These are phyloP conservation scores for Gymnocypris eckloni DNA, from an alignment of 2,797 vertebrate genomes.

Conservation along the genomic window DNA sequence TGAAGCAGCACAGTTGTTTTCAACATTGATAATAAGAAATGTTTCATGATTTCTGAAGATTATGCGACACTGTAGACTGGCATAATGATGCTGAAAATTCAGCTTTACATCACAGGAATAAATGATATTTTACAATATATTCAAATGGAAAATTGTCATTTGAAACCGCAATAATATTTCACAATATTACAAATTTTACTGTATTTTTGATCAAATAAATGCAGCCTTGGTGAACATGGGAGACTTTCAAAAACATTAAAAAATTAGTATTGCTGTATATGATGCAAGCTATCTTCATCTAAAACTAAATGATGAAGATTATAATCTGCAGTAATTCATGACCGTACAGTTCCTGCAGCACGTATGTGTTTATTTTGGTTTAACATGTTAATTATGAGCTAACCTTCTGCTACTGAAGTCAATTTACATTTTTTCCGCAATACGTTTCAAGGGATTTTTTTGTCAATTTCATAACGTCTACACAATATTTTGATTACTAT, in stretches of 20 bases:
- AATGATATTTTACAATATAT: background rate
- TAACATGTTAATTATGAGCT: background rate
- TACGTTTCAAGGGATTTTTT: background rate
- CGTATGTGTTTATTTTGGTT: background rate
- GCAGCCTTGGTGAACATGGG: background rate
- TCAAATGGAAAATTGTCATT: background rate
- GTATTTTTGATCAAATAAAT: background rate
- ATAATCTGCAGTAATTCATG: background rate
- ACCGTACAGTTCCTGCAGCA: background rate
- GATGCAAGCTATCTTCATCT: background rate
- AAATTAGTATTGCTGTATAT: background rate
- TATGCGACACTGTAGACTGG: background rate
- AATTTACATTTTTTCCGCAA: background rate
- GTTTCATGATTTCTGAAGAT: conserved; percentile 7
- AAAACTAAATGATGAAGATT: background rate
- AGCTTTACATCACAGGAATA: background rate
- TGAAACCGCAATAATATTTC: background rate
- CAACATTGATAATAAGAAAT: background rate
- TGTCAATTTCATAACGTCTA: conserved; percentile 5
- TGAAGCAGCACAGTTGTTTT: background rate
- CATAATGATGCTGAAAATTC: background rate
- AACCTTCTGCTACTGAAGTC: conserved; percentile 29
- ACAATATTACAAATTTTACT: background rate
- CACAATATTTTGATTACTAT: conserved; percentile 3
- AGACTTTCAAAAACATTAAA: background rate